Conservation (phyloP, 1,140 invertebrate genomes). For the Eubasilissa regina region DNA sequence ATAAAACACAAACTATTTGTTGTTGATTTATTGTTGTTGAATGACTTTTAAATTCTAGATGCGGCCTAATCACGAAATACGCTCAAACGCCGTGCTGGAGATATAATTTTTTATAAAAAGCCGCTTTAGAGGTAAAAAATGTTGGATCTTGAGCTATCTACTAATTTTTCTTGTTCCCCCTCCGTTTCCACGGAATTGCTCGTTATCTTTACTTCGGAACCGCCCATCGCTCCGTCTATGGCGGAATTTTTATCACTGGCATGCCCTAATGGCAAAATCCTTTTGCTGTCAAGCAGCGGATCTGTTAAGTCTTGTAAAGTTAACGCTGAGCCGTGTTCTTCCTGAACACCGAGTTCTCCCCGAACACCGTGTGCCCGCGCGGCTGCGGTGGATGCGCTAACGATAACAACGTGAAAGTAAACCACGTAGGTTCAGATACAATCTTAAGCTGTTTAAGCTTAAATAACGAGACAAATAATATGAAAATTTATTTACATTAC, state of each 20-base stretch:
- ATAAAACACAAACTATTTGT: too few relatives aligned
- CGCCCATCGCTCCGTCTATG: background rate
- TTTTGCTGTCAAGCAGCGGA: slow-evolving; percentile 15
- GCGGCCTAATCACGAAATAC: too few relatives aligned
- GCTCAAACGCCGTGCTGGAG: background rate
- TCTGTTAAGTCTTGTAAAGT: slow-evolving; percentile 22
- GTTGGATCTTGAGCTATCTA: background rate
- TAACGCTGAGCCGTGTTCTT: background rate
- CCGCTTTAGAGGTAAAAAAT: background rate
- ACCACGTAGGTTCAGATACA: too few relatives aligned
- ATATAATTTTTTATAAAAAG: background rate
- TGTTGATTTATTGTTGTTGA: too few relatives aligned
- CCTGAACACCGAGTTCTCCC: too few relatives aligned
- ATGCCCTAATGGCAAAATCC: slow-evolving; percentile 14
- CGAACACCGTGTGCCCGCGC: too few relatives aligned
- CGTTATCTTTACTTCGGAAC: background rate
- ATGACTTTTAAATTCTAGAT: too few relatives aligned
- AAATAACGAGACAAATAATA: too few relatives aligned
- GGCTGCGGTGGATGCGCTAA: too few relatives aligned
- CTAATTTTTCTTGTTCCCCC: background rate
- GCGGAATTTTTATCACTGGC: slow-evolving; percentile 14
- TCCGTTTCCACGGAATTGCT: background rate
- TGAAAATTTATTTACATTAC: too few relatives aligned
- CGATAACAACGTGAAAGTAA: too few relatives aligned
- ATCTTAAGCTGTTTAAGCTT: too few relatives aligned